Evolutionary conservation across 1,140 invertebrate species (phyloP).

Genomic region (Drosophila leontia): DNA sequence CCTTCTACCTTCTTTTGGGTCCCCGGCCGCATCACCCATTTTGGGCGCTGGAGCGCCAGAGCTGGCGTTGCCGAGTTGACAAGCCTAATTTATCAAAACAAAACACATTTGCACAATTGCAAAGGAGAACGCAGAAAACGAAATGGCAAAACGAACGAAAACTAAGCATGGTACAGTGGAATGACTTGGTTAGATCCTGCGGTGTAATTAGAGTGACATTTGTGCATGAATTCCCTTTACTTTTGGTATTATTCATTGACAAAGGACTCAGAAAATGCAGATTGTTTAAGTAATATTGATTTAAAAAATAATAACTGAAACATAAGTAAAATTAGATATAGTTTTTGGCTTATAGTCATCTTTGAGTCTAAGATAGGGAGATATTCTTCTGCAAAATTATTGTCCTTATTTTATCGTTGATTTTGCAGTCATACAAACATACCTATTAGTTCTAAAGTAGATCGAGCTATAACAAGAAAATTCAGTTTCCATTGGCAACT

Average conservation of each 20-base stretch:
- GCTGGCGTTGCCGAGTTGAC: conserved; percentile 75
- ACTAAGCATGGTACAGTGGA: conserved; percentile 45
- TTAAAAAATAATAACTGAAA: neutral
- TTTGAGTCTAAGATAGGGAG: neutral
- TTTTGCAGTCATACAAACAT: too few species aligned
- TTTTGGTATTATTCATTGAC: neutral
- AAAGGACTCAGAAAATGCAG: neutral
- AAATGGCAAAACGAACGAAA: conserved; percentile 59
- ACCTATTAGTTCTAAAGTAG: too few species aligned
- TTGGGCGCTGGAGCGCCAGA: conserved; percentile 18
- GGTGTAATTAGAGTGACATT: conserved; percentile 4
- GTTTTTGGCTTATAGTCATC: neutral
- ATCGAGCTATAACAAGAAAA: too few species aligned
- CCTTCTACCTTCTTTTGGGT: conserved; percentile 23
- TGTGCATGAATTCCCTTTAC: neutral
- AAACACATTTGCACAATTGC: conserved; percentile 83
- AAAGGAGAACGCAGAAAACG: conserved; percentile 78
- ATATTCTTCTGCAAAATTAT: neutral
- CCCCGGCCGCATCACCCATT: conserved; percentile 7
- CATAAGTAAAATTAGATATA: too few species aligned
- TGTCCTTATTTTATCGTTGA: neutral
- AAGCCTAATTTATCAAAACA: conserved; percentile 84
- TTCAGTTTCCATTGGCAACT: too few species aligned
- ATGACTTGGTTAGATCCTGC: conserved; percentile 17
- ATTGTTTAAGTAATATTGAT: neutral